Evolutionary conservation across 2,113 vertebrate genomes (phyloP).

Genomic region (Vidua macroura): DNA sequence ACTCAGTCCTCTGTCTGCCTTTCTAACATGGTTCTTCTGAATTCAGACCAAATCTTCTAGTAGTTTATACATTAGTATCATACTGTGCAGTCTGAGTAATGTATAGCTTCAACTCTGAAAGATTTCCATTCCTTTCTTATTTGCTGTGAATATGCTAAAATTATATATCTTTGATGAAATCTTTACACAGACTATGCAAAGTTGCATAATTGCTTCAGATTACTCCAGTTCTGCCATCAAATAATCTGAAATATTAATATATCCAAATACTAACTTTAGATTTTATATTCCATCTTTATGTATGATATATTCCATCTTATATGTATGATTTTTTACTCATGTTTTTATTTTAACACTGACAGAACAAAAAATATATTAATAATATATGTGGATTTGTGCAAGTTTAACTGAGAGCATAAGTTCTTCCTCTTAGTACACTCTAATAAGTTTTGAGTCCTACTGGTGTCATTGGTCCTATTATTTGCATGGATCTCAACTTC

Average conservation of each 20-base stretch:
- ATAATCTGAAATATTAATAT: background rate
- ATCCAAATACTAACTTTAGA: background rate
- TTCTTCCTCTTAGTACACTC: background rate
- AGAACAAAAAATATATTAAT: background rate
- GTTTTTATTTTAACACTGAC: background rate
- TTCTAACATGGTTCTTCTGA: background rate
- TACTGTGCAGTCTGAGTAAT: background rate
- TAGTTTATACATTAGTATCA: background rate
- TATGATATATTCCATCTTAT: background rate
- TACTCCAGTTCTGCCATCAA: background rate
- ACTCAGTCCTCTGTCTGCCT: background rate
- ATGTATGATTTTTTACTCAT: background rate
- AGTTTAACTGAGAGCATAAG: background rate
- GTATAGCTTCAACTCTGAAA: background rate
- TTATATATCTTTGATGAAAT: background rate
- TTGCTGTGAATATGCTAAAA: background rate
- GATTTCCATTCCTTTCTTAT: background rate
- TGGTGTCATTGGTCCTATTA: background rate
- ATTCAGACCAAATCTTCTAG: background rate
- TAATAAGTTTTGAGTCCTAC: background rate
- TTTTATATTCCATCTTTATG: background rate
- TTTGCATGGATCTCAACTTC: background rate
- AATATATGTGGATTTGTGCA: background rate
- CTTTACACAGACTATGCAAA: background rate
- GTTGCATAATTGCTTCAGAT: background rate